Evolutionary conservation across 2,888 invertebrate genomes (phyloP).

Genomic region (Trisateles emortualis): DNA sequence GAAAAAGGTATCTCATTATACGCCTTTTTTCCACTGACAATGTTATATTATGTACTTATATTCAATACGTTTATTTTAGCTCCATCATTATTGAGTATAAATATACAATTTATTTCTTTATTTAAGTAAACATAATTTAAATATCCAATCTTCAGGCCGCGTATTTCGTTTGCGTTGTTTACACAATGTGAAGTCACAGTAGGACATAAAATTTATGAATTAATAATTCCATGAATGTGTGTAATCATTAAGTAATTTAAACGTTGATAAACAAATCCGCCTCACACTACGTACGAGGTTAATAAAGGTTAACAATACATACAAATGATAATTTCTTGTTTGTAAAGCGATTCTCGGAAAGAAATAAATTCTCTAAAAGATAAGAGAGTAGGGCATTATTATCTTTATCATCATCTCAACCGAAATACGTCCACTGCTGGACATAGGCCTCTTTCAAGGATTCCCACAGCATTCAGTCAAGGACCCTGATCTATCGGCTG

Average conservation of each 20-base stretch:
- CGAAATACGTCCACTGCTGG: too few species aligned
- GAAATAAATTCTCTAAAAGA: too few species aligned
- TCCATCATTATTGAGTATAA: not conserved
- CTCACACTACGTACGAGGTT: slow-evolving; percentile 21
- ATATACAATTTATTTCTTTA: not conserved
- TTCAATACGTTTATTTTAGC: too few species aligned
- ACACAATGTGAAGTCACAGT: not conserved
- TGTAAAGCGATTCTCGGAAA: slow-evolving; percentile 2
- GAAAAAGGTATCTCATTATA: too few species aligned
- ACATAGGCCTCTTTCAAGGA: too few species aligned
- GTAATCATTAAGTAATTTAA: slow-evolving; percentile 5
- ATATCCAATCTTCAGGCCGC: not conserved
- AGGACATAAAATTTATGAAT: slow-evolving; percentile 1
- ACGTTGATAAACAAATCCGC: slow-evolving; percentile 18
- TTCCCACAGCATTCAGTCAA: too few species aligned
- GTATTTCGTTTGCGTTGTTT: not conserved
- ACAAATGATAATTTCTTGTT: slow-evolving; percentile 8
- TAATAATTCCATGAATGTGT: slow-evolving; percentile 1
- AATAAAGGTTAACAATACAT: slow-evolving; percentile 23
- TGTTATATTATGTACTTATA: too few species aligned
- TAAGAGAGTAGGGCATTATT: too few species aligned
- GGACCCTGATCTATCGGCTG: too few species aligned
- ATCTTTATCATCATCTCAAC: too few species aligned
- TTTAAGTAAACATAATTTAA: not conserved
- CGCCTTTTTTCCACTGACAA: too few species aligned